Evolutionary conservation across 2,888 invertebrate species (phyloP).

Genomic region (Oegoconia quadripuncta): DNA sequence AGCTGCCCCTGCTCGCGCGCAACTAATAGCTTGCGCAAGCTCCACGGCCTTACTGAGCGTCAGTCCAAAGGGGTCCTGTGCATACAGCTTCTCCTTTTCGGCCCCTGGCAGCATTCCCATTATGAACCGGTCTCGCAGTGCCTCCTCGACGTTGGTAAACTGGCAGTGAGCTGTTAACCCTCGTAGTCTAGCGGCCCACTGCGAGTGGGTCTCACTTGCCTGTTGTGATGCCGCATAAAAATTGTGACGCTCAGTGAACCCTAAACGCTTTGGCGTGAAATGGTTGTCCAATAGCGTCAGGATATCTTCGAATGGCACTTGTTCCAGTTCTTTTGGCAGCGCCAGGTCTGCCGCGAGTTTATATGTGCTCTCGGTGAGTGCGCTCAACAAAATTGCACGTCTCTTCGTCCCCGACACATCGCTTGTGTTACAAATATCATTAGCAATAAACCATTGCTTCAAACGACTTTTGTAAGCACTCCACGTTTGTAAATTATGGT

Average conservation of each 20-base stretch:
- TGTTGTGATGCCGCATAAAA: slow-evolving; percentile 27
- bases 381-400: slow-evolving; percentile 20
- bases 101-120: slow-evolving; percentile 24
- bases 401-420: slow-evolving; percentile 12
- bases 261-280: slow-evolving; percentile 25
- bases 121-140: slow-evolving; percentile 22
- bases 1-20: slow-evolving; percentile 21
- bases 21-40: slow-evolving; percentile 22
- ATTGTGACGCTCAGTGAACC: slow-evolving; percentile 27
- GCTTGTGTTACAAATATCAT: slow-evolving; percentile 9
- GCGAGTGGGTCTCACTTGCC: slow-evolving; percentile 19
- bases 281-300: slow-evolving; percentile 22
- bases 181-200: slow-evolving; percentile 25
- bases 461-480: slow-evolving; percentile 15
- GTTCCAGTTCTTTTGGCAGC: slow-evolving; percentile 12
- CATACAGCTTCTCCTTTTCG: slow-evolving; percentile 26
- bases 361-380: slow-evolving; percentile 20
- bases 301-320: slow-evolving; percentile 19
- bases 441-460: slow-evolving; percentile 17
- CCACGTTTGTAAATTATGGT: slow-evolving; percentile 18
- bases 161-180: slow-evolving; percentile 21
- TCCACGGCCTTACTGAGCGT: slow-evolving; percentile 26
- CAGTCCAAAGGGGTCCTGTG: slow-evolving; percentile 18
- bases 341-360: slow-evolving; percentile 19
- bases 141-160: slow-evolving; percentile 24